These are phyloP conservation scores for Acyrthosiphon pisum DNA, from an alignment of 1,140 invertebrate genomes.

Conservation along the genomic window DNA sequence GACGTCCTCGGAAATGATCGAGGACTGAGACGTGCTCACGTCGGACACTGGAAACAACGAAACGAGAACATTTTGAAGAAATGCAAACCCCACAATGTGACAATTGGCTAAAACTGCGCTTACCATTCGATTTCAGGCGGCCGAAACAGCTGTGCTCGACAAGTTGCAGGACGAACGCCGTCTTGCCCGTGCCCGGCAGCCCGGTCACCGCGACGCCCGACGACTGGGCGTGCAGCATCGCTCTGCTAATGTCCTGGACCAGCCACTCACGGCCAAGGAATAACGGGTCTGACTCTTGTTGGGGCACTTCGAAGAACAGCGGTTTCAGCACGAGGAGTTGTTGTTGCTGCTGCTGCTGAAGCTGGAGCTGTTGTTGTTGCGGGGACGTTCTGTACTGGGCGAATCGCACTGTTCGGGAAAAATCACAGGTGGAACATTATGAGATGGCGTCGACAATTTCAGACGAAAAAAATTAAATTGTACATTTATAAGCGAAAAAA, in stretches of 20 bases:
- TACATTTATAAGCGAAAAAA: neutral
- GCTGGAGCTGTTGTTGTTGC: conserved; percentile 52
- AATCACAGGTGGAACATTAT: neutral
- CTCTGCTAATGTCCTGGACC: conserved; percentile 80
- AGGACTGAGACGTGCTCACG: conserved; percentile 60
- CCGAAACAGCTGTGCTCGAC: conserved; percentile 94
- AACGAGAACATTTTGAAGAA: no score
- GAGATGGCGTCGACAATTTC: neutral
- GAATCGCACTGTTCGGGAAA: conserved; percentile 67
- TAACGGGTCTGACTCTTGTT: conserved; percentile 77
- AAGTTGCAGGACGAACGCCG: conserved; percentile 86
- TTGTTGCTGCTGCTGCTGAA: conserved; percentile 32
- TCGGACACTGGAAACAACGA: conserved; percentile 50
- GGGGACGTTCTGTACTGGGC: conserved; percentile 68
- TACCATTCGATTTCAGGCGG: conserved; percentile 67
- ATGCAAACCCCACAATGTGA: neutral
- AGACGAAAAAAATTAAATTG: neutral
- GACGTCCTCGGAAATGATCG: conserved; percentile 65
- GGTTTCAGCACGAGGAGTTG: conserved; percentile 79
- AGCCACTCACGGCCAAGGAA: conserved; percentile 92
- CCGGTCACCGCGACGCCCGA: conserved; percentile 74
- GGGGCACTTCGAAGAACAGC: conserved; percentile 90
- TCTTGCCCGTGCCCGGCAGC: conserved; percentile 86
- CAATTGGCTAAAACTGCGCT: neutral
- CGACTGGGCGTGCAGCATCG: conserved; percentile 67